These are phyloP conservation scores for Meteorus sp. DNA, from an alignment of 1,140 invertebrate species.

Conservation along the genomic window DNA sequence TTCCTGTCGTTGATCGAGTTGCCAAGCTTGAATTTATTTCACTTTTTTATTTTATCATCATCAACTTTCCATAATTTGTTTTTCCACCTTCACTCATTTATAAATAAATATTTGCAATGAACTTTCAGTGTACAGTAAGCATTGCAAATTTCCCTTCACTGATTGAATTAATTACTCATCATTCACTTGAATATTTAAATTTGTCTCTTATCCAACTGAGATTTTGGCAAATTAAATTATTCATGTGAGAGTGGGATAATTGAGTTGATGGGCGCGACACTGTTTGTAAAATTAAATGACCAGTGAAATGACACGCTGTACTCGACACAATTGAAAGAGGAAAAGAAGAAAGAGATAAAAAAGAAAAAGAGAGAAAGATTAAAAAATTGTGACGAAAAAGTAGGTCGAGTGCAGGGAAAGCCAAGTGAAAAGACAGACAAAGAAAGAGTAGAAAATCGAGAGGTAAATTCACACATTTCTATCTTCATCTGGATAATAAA, in stretches of 20 bases:
- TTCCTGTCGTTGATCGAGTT: slow-evolving; percentile 8
- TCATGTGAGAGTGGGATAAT: no score
- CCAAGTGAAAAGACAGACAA: neutral
- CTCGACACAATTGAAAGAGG: slow-evolving; percentile 19
- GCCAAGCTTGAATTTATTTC: neutral
- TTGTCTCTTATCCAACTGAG: no score
- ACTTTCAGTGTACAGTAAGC: no score
- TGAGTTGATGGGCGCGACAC: no score
- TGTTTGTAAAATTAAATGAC: slow-evolving; percentile 11
- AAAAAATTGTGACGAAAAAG: slow-evolving; percentile 26
- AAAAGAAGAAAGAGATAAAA: no score
- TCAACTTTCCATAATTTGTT: no score
- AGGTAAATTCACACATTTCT: slow-evolving; percentile 15
- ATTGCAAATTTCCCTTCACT: no score
- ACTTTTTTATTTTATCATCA: neutral
- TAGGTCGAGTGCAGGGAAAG: slow-evolving; percentile 26
- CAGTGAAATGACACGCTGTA: neutral
- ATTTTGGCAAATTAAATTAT: no score
- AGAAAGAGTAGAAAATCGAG: no score
- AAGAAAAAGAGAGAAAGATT: slow-evolving; percentile 18
- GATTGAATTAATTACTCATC: no score
- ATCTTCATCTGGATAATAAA: neutral
- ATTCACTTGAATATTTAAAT: no score
- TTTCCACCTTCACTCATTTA: neutral
- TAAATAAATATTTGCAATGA: no score